A percentile compares a stretch with the other conserved stretches of the same genome.
Evolutionary conservation across 1,140 invertebrate species (phyloP).

Genomic region (Chionoecetes opilio): DNA sequence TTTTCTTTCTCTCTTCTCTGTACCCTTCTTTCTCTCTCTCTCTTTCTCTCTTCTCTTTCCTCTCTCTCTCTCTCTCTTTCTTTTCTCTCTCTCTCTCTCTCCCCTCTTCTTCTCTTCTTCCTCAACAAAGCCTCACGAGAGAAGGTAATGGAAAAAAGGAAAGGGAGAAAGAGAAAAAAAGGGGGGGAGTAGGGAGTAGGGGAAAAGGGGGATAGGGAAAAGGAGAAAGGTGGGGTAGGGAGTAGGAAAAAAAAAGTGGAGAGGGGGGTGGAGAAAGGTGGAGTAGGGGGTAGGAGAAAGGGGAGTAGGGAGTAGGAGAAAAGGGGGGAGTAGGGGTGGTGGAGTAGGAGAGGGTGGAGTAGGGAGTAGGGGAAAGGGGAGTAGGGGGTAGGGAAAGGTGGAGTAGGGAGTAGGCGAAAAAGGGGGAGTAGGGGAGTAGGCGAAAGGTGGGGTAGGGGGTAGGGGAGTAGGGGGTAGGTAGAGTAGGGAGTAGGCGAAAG

Average conservation of each 20-base stretch:
- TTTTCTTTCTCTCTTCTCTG: too few species aligned
- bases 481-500: neutral
- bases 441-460: too few species aligned
- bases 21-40: too few species aligned
- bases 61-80: too few species aligned
- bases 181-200: constrained; percentile 14
- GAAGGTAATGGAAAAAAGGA: neutral
- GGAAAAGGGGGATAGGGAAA: neutral
- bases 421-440: too few species aligned
- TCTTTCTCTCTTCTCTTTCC: too few species aligned
- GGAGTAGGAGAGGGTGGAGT: neutral
- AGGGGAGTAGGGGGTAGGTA: too few species aligned
- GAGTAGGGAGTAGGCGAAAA: too few species aligned
- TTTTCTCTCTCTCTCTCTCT: too few species aligned
- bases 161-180: neutral
- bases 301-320: neutral
- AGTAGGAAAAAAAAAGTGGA: neutral
- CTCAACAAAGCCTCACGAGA: too few species aligned
- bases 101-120: too few species aligned
- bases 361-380: neutral
- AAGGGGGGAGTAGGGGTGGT: neutral
- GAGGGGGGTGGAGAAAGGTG: neutral
- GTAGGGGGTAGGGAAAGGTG: too few species aligned
- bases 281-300: neutral
- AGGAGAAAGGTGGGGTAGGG: neutral